Conservation (phyloP, 2,888 invertebrate species). For the Mesorhabditis spiculigera region DNA sequence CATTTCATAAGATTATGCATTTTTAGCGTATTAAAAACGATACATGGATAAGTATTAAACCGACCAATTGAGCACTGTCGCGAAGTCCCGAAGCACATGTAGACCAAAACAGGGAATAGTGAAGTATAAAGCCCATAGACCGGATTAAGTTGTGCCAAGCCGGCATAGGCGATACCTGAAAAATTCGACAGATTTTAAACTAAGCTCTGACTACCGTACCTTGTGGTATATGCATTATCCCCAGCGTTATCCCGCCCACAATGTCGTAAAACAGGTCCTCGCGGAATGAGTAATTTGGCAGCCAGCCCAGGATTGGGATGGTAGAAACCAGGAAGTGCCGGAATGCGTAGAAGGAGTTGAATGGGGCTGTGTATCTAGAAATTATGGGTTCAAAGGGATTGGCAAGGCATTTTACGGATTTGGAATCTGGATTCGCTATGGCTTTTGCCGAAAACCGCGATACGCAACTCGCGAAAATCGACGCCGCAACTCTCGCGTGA, state of each 20-base stretch:
- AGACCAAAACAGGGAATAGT: constrained; percentile 4
- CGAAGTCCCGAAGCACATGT: constrained; percentile 1
- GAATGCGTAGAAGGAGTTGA: background rate
- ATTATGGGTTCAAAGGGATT: background rate
- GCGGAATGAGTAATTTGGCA: background rate
- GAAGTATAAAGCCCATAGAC: background rate
- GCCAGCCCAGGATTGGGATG: background rate
- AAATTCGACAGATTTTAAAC: background rate
- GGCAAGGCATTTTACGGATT: too few relatives aligned
- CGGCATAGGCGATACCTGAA: constrained; percentile 1
- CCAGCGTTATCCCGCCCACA: background rate
- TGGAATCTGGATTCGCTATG: too few relatives aligned
- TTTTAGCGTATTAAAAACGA: too few relatives aligned
- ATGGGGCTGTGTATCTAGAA: background rate
- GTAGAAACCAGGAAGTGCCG: background rate
- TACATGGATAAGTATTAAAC: background rate
- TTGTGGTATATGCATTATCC: background rate
- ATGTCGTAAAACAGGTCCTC: background rate
- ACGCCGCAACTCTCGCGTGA: too few relatives aligned
- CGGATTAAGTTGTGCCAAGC: background rate
- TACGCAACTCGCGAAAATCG: too few relatives aligned
- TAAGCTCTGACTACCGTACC: background rate
- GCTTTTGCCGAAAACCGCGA: too few relatives aligned
- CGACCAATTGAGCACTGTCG: background rate
- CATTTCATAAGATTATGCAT: too few relatives aligned